Conservation (phyloP, 1,140 invertebrate genomes). For the Eriosoma lanigerum region DNA sequence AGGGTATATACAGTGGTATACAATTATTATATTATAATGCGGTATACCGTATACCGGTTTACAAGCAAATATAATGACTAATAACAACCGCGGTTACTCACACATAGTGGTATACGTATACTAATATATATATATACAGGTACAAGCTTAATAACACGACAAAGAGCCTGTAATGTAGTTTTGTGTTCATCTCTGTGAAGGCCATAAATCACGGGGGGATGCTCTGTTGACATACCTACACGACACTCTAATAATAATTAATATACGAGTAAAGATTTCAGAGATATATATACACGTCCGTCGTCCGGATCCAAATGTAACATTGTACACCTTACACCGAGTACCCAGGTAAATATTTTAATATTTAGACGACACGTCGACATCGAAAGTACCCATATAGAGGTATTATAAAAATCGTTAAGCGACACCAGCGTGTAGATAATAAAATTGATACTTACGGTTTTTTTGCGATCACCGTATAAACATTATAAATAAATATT, state of each 20-base stretch:
- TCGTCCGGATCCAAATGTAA: too few species aligned
- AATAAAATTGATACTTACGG: too few species aligned
- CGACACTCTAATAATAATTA: not conserved
- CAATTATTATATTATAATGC: not conserved
- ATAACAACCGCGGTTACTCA: slow-evolving; percentile 8
- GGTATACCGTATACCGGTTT: slow-evolving; percentile 27
- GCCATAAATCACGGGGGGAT: slow-evolving; percentile 25
- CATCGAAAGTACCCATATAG: too few species aligned
- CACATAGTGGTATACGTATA: not conserved
- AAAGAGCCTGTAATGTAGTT: slow-evolving; percentile 34
- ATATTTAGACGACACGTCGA: not conserved
- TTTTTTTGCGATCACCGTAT: too few species aligned
- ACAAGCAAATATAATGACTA: too few species aligned
- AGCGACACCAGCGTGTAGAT: too few species aligned
- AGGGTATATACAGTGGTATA: too few species aligned
- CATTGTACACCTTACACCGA: too few species aligned
- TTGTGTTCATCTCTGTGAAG: slow-evolving; percentile 7
- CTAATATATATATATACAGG: too few species aligned
- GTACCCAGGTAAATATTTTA: not conserved
- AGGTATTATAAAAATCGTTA: too few species aligned
- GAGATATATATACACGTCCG: not conserved
- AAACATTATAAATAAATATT: too few species aligned
- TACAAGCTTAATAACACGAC: slow-evolving; percentile 25
- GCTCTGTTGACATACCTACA: slow-evolving; percentile 12
- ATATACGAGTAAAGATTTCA: not conserved